Conservation (phyloP, 1,140 invertebrate species). For the Rhynchophorus ferrugineus region DNA sequence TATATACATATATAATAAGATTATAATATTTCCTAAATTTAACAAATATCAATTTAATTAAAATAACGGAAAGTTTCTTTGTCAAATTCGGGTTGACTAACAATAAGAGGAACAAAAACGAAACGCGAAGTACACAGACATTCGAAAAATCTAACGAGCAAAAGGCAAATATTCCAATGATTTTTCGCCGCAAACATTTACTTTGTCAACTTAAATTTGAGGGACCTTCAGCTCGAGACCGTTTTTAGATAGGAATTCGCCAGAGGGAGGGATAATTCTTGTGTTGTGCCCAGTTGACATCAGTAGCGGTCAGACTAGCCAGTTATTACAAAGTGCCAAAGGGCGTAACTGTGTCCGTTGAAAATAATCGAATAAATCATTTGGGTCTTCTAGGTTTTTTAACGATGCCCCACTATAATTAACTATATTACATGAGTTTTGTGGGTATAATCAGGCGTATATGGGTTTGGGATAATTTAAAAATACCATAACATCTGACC, state of each 20-base stretch:
- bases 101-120: too few species aligned
- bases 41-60: too few species aligned
- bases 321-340: conserved; percentile 17
- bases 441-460: conserved; percentile 9
- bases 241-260: neutral
- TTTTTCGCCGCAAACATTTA: neutral
- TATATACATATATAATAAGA: too few species aligned
- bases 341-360: conserved; percentile 14
- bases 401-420: conserved; percentile 18
- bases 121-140: neutral
- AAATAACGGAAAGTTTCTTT: too few species aligned
- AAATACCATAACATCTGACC: conserved; percentile 9
- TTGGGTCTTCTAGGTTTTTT: conserved; percentile 14
- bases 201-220: neutral
- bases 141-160: neutral
- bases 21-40: too few species aligned
- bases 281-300: conserved; percentile 13
- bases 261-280: neutral
- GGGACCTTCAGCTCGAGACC: neutral
- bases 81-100: too few species aligned
- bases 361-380: conserved; percentile 21
- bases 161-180: neutral
- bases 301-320: conserved; percentile 15
- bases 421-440: conserved; percentile 17
- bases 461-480: conserved; percentile 16